Conservation (phyloP, 1,140 invertebrate genomes). For the Bombus superbus region DNA sequence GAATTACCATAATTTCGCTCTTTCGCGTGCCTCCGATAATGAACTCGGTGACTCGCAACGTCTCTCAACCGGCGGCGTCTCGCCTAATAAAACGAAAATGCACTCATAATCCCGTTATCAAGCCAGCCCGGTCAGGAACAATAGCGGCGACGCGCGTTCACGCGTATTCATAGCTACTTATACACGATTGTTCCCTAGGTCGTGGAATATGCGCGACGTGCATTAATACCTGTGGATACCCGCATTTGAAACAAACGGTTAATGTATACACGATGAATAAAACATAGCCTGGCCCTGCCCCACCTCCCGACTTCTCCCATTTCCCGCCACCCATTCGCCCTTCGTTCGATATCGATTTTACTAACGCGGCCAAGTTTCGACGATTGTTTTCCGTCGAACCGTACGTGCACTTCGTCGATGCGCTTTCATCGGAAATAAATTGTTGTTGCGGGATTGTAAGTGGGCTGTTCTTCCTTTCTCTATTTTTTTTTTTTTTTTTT, state of each 20-base stretch:
- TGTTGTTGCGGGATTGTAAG: background rate
- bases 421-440: background rate
- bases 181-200: constrained; percentile 2
- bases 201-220: background rate
- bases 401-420: background rate
- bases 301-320: background rate
- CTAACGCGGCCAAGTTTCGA: constrained; percentile 31
- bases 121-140: background rate
- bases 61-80: background rate
- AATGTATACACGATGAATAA: constrained; percentile 53
- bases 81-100: constrained; percentile 21
- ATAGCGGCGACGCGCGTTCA: background rate
- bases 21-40: background rate
- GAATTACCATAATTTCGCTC: background rate
- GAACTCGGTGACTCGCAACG: background rate
- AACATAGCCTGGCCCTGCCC: constrained; percentile 7
- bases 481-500: background rate
- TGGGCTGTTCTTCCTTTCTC: too few relatives aligned
- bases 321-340: background rate
- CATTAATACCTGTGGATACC: constrained; percentile 39
- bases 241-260: constrained; percentile 46
- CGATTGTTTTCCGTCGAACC: constrained; percentile 19
- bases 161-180: constrained; percentile 12
- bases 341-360: constrained; percentile 32
- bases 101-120: background rate